Evolutionary conservation across 2,113 vertebrate genomes (phyloP), one percentile per base, ranked within the genome.

Genomic region (Dipodomys spectabilis): DNA sequence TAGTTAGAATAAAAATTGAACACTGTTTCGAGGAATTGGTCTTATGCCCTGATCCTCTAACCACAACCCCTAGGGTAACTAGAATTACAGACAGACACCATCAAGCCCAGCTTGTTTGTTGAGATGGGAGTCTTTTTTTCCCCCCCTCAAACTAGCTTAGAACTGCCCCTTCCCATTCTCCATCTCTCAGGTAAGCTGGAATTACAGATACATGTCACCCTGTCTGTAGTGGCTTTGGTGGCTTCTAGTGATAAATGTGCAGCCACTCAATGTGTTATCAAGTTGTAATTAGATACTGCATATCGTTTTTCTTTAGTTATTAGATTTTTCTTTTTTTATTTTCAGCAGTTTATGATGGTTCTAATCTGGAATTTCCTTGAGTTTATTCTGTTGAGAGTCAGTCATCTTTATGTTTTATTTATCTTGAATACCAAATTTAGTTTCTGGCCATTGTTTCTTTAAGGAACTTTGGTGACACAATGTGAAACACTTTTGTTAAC

Each of bases 371-470:
- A 80, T 68, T 91, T 92, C 35, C 78, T 86, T 73, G 23, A 49
- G 15, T 60, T 93, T 85, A 93, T 80, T 22, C 7, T 81, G 6
- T 64, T 60, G 45, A 45, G 20, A 16, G 85, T 74, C 65, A 22
- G 69, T 88, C 45, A 71, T 93, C 85, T 82, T 67, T 35, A 91
- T 39, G 5, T 39, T 39, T 39, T 39, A 5, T 39, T 94, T 78
- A 32, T 68, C 1, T 67, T n/a, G 92, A 78, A 60, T 18, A 69
- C 12, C 35, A 83, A 88, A 80, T 86, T 92, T 65, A 74, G 10
- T 60, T 86, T 91, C 67, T 7, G 60, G 30, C 5, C 15, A 72
- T 88, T 73, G 90, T 75, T 93, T 82, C 80, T 78, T 85, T 35
- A 45, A 74, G 80, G 27, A 92, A 69, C 22, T 78, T 22, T 68